phyloP scores from a whole-genome alignment of 2,113 vertebrate genomes.

The Copsychus sechellarum region DNA sequence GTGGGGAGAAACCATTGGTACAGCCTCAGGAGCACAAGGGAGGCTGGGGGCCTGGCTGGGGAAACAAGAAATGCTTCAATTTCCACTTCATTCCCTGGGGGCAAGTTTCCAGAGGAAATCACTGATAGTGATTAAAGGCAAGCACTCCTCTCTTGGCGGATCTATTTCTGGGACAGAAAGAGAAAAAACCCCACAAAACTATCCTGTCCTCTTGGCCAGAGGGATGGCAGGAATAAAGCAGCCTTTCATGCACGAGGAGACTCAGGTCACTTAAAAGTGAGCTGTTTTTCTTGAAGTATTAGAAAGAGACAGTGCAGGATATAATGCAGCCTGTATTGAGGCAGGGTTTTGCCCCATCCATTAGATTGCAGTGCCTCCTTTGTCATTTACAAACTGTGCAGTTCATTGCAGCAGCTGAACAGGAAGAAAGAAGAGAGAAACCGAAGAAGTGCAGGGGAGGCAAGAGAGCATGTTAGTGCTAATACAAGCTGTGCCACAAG shows the following conservation, averaged over 20 bases:
- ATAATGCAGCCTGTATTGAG: background rate
- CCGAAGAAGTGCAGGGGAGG: background rate
- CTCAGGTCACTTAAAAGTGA: background rate
- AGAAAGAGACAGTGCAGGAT: background rate
- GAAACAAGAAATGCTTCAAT: background rate
- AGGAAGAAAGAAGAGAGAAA: background rate
- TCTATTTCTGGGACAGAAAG: background rate
- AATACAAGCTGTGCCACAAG: background rate
- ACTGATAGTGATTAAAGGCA: background rate
- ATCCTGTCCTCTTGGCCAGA: background rate
- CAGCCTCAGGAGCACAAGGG: accelerated
- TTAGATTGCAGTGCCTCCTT: background rate
- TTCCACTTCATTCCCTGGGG: background rate
- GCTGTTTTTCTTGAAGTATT: background rate
- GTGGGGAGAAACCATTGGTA: background rate
- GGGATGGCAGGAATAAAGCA: background rate
- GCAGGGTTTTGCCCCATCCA: background rate
- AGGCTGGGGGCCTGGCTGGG: background rate
- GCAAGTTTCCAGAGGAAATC: background rate
- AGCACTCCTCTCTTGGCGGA: background rate
- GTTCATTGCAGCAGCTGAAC: background rate
- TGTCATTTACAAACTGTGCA: background rate
- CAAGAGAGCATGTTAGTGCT: background rate
- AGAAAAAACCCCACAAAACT: background rate
- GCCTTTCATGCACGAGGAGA: background rate